phyloP scores from a whole-genome alignment of 53 echinoderm and acorn worm genomes.

The Holothuria scabra region DNA sequence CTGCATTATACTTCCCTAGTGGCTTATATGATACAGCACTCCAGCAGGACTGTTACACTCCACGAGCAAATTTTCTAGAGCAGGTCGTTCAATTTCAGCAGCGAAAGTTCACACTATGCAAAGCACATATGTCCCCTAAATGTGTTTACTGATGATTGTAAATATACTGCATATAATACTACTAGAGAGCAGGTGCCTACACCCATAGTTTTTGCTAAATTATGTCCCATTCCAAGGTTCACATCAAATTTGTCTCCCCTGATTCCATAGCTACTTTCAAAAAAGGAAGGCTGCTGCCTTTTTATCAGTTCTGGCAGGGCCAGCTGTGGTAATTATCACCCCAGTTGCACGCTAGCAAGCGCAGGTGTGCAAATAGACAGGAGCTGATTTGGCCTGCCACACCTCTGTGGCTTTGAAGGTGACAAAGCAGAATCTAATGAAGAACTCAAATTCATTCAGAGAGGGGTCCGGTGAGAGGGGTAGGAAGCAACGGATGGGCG shows the following conservation, averaged over 20 bases:
- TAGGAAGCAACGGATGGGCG: too few species aligned
- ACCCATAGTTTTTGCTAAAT: constrained; percentile 32
- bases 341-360: constrained; percentile 31
- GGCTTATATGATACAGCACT: too few species aligned
- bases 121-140: too few species aligned
- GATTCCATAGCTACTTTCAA: constrained; percentile 8
- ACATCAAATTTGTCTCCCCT: constrained; percentile 12
- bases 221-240: constrained; percentile 29
- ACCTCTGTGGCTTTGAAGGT: constrained; percentile 22
- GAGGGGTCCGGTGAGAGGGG: constrained; percentile 21
- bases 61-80: too few species aligned
- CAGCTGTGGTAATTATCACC: constrained; percentile 42
- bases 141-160: too few species aligned
- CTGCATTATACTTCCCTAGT: too few species aligned
- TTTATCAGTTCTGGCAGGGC: constrained; percentile 32
- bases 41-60: too few species aligned
- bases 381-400: constrained; percentile 25
- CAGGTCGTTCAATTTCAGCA: too few species aligned
- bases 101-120: too few species aligned
- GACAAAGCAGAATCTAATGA: constrained; percentile 27
- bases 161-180: too few species aligned
- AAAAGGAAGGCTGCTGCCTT: neutral
- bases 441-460: constrained; percentile 9
- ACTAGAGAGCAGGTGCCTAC: constrained; percentile 25
- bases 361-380: constrained; percentile 41